phyloP scores from a whole-genome alignment of 2,888 invertebrate species.

The Philhelius pedissequus region DNA sequence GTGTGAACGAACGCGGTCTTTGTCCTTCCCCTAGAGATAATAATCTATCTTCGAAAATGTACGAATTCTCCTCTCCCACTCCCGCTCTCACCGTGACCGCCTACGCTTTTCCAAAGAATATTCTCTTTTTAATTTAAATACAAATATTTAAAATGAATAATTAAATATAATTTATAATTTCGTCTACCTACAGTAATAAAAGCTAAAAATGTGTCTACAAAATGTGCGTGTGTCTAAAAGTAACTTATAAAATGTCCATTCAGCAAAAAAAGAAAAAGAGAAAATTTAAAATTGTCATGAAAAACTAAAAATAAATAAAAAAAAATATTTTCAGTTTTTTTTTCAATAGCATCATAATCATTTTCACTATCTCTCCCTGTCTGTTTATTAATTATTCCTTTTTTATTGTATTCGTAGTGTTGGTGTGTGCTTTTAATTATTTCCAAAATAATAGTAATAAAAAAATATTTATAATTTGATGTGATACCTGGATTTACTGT shows the following conservation, averaged over 20 bases:
- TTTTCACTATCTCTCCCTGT: not conserved
- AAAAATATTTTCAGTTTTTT: not conserved
- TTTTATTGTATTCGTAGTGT: constrained; percentile 12
- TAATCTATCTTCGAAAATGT: constrained; percentile 9
- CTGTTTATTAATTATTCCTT: not conserved
- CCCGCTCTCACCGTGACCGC: not conserved
- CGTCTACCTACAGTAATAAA: constrained; percentile 36
- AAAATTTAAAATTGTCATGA: constrained; percentile 17
- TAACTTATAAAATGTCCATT: constrained; percentile 14
- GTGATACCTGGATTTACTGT: constrained; percentile 21
- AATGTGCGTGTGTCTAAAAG: constrained; percentile 35
- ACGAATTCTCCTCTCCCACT: not conserved
- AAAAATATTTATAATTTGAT: constrained; percentile 14
- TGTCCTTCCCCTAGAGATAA: constrained; percentile 41
- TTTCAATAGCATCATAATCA: not conserved
- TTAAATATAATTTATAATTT: constrained; percentile 29
- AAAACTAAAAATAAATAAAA: constrained; percentile 17
- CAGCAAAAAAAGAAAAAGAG: constrained; percentile 20
- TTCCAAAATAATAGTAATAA: not conserved
- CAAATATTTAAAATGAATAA: constrained; percentile 7
- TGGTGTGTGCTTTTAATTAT: constrained; percentile 39
- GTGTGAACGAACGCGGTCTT: constrained; percentile 31
- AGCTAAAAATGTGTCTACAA: not conserved
- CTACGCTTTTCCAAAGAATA: not conserved
- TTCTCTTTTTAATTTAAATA: not conserved